Evolutionary conservation across 1,140 invertebrate species (phyloP).

Genomic region (Paramacrobiotus metropolitanus): DNA sequence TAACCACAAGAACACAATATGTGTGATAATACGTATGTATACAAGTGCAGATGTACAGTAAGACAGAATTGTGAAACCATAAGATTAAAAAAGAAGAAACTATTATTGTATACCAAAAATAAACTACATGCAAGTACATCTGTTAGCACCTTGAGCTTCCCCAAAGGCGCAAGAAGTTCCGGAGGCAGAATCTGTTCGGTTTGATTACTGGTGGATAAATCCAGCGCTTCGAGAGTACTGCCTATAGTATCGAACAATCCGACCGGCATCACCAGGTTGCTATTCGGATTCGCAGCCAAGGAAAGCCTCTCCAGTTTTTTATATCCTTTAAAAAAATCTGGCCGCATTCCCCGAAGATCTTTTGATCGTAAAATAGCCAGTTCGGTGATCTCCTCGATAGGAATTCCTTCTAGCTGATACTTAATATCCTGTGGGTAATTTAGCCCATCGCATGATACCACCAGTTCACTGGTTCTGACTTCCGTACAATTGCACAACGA

Average conservation of each 20-base stretch:
- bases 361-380: background rate
- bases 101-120: too few relatives aligned
- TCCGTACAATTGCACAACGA: background rate
- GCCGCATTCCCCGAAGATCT: background rate
- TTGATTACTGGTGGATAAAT: background rate
- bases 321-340: background rate
- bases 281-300: slow-evolving; percentile 2
- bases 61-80: too few relatives aligned
- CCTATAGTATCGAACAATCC: background rate
- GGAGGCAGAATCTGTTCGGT: background rate
- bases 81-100: too few relatives aligned
- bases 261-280: background rate
- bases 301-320: background rate
- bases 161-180: background rate
- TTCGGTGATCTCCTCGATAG: background rate
- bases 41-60: background rate
- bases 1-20: too few relatives aligned
- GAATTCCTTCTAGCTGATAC: background rate
- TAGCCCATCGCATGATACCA: background rate
- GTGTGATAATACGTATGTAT: background rate
- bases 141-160: background rate
- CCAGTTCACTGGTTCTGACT: background rate
- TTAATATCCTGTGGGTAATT: background rate
- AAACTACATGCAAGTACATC: too few relatives aligned
- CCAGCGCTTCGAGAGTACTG: background rate